Evolutionary conservation across 1,140 invertebrate species (phyloP).

Genomic region (Potamilus streckersoni): DNA sequence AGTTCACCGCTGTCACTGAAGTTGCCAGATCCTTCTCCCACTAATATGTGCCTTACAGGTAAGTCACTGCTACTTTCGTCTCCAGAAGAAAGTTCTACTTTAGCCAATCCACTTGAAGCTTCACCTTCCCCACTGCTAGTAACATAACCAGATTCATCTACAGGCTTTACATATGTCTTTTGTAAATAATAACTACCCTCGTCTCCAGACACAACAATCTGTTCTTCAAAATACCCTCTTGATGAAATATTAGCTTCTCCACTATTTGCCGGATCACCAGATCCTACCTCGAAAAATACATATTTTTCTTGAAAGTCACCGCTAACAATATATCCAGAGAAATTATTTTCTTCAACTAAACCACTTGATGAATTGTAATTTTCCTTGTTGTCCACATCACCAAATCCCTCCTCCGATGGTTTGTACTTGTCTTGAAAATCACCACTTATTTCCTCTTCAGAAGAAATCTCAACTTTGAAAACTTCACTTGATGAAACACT

Average conservation of each 20-base stretch:
- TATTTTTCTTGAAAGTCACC: no score
- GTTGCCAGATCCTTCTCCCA: no score
- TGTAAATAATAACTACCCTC: neutral
- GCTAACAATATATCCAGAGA: no score
- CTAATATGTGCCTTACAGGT: no score
- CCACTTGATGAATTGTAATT: neutral
- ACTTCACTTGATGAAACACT: no score
- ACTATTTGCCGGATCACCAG: no score
- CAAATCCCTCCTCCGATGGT: conserved; percentile 3
- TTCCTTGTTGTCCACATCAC: neutral
- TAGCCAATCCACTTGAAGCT: neutral
- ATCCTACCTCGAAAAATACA: no score
- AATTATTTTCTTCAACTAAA: no score
- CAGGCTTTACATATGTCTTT: neutral
- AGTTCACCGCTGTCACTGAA: no score
- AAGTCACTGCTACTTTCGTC: neutral
- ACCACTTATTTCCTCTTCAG: conserved; percentile 1
- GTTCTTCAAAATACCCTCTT: neutral
- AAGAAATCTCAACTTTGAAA: neutral
- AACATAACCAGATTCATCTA: conserved; percentile 1
- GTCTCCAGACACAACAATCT: neutral
- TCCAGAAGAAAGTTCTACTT: conserved; percentile 7
- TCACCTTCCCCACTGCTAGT: neutral
- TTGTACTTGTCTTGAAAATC: neutral
- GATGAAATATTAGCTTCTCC: neutral